Evolutionary conservation across 2,888 invertebrate genomes (phyloP).

Genomic region (Zhuqinia jingwanae): DNA sequence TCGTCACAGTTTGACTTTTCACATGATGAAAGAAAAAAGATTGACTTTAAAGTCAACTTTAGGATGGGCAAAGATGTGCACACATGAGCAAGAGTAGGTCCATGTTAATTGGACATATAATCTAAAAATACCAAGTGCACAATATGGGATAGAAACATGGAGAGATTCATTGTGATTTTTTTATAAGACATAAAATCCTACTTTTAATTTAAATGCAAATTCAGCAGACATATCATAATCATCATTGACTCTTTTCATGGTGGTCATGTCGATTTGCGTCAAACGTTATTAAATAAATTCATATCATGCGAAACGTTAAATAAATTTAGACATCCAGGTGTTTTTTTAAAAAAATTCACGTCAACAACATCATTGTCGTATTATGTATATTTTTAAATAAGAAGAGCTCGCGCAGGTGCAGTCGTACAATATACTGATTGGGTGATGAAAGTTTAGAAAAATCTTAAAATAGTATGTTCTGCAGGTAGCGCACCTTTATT

Average conservation of each 20-base stretch:
- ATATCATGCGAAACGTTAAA: not conserved
- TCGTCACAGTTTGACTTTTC: too few relatives aligned
- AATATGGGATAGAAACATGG: not conserved
- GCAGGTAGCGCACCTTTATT: too few relatives aligned
- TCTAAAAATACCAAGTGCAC: not conserved
- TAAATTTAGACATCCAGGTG: not conserved
- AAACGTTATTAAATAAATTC: not conserved
- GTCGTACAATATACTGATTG: too few relatives aligned
- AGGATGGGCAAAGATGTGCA: not conserved
- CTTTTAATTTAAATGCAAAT: conserved; percentile 67
- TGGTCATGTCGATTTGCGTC: conserved; percentile 18
- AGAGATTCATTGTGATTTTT: not conserved
- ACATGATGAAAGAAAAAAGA: not conserved
- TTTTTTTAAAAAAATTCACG: not conserved
- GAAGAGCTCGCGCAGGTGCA: too few relatives aligned
- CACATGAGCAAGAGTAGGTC: too few relatives aligned
- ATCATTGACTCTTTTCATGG: conserved; percentile 29
- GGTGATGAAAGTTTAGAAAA: too few relatives aligned
- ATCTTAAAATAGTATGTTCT: too few relatives aligned
- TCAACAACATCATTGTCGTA: too few relatives aligned
- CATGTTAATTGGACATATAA: not conserved
- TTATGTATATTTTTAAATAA: too few relatives aligned
- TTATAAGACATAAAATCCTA: conserved; percentile 38
- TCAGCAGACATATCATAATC: conserved; percentile 18
- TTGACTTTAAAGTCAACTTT: not conserved